Conservation (phyloP, 1,140 invertebrate species). For the Streblospio benedicti region DNA sequence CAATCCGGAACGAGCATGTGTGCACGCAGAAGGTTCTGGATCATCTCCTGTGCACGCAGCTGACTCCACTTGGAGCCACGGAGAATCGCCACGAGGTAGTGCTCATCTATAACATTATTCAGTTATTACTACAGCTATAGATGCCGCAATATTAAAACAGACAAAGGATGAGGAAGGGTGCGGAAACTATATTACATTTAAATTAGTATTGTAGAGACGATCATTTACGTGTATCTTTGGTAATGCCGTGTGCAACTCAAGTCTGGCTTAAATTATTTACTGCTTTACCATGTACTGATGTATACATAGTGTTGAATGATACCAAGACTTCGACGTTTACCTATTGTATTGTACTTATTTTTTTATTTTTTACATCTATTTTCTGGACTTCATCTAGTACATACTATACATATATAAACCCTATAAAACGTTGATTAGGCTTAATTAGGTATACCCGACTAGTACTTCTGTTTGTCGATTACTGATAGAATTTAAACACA, state of each 20-base stretch:
- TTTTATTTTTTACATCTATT: no score
- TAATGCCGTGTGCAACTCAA: background rate
- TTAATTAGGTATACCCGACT: no score
- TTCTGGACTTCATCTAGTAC: no score
- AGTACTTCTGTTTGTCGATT: no score
- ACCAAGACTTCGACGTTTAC: no score
- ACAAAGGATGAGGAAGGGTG: background rate
- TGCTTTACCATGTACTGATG: no score
- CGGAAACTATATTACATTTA: background rate
- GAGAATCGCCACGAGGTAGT: background rate
- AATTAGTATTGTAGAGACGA: background rate
- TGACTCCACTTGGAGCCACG: conserved; percentile 4
- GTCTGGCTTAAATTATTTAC: no score
- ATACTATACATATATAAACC: no score
- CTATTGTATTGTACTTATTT: no score
- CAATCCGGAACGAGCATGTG: background rate
- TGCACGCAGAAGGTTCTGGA: background rate
- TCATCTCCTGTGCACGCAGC: background rate
- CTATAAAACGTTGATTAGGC: no score
- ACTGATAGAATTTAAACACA: background rate
- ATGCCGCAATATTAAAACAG: background rate
- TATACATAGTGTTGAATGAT: no score
- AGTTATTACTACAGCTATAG: background rate
- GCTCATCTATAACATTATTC: background rate
- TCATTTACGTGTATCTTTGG: background rate